Percentiles rank a stretch among this genome's conserved stretches.
phyloP scores from a whole-genome alignment of 1,140 invertebrate genomes.

The Palaemon carinicauda region DNA sequence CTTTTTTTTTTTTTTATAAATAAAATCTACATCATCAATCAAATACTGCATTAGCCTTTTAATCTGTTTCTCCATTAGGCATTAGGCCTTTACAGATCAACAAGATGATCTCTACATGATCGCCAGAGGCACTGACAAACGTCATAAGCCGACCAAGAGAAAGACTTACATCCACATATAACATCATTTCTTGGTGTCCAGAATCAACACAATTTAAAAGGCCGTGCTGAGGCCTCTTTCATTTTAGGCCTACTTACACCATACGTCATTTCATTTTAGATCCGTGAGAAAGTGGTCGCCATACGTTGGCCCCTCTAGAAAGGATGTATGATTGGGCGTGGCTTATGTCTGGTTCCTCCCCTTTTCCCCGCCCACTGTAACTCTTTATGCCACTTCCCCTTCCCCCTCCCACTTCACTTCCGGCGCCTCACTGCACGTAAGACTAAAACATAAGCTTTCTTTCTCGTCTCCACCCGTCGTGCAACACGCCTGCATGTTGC shows the following conservation, averaged over 20 bases:
- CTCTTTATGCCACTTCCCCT: not conserved
- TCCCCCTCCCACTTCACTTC: slow-evolving; percentile 19
- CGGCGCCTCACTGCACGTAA: slow-evolving; percentile 6
- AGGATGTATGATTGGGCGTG: slow-evolving; percentile 16
- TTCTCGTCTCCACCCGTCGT: not conserved
- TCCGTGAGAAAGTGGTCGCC: slow-evolving; percentile 18
- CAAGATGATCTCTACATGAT: no score
- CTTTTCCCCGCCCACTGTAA: slow-evolving; percentile 3
- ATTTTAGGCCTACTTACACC: slow-evolving; percentile 22
- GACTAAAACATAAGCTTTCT: slow-evolving; percentile 21
- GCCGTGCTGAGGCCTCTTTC: no score
- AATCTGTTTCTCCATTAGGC: no score
- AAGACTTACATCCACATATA: not conserved
- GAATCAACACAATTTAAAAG: not conserved
- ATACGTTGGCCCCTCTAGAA: not conserved
- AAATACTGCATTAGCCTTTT: no score
- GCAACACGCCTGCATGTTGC: slow-evolving; percentile 25
- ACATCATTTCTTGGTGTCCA: slow-evolving; percentile 6
- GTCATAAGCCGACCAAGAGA: no score
- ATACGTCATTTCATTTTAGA: slow-evolving; percentile 28
- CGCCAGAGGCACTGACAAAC: no score
- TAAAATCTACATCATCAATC: no score
- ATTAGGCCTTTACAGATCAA: no score
- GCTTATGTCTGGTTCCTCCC: not conserved
- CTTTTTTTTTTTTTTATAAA: no score